Conservation (phyloP, 2,888 invertebrate species). For the Thereva nobilitata region DNA sequence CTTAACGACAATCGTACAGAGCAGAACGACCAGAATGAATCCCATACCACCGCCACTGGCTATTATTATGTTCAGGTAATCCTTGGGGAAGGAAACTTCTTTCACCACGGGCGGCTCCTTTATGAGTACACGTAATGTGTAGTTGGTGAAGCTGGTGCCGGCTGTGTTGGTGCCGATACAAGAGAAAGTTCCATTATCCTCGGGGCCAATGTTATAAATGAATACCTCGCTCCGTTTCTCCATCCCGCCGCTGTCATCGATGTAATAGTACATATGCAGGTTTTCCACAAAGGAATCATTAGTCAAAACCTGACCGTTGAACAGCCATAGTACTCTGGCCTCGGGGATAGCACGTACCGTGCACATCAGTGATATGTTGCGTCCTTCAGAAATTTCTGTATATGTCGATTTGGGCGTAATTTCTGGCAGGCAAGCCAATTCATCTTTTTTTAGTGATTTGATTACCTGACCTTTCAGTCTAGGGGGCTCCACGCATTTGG, state of each 20-base stretch:
- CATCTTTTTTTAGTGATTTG: constrained; percentile 68
- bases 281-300: constrained; percentile 74
- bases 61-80: constrained; percentile 71
- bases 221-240: constrained; percentile 79
- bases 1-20: constrained; percentile 69
- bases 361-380: constrained; percentile 80
- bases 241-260: constrained; percentile 72
- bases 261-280: constrained; percentile 70
- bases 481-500: constrained; percentile 73
- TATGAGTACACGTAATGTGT: constrained; percentile 75
- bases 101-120: constrained; percentile 74
- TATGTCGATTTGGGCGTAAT: constrained; percentile 75
- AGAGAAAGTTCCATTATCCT: constrained; percentile 83
- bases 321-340: constrained; percentile 81
- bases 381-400: constrained; percentile 77
- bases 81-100: constrained; percentile 70
- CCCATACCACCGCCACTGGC: constrained; percentile 68
- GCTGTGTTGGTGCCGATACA: constrained; percentile 87
- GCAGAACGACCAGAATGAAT: constrained; percentile 67
- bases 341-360: constrained; percentile 80
- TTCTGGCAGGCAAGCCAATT: constrained; percentile 81
- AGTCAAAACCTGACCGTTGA: constrained; percentile 78
- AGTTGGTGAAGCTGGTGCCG: constrained; percentile 77
- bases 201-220: constrained; percentile 74
- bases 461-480: constrained; percentile 70